Percentiles rank a stretch among this genome's conserved stretches.
Conservation (phyloP, 2,888 invertebrate genomes). For the Auanema freiburgensis region DNA sequence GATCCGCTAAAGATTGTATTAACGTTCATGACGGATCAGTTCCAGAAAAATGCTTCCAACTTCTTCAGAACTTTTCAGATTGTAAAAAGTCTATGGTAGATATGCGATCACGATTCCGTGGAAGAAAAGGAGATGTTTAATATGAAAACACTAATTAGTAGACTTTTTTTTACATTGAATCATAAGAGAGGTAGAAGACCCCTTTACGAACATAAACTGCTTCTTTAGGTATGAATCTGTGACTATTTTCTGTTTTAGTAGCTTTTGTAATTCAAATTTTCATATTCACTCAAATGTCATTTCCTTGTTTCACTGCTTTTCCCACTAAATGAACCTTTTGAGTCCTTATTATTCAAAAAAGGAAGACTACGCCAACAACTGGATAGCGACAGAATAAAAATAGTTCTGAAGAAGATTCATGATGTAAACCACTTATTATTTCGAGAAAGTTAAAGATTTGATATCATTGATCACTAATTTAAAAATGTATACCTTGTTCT, state of each 20-base stretch:
- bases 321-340: slow-evolving; percentile 21
- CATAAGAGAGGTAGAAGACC: too few species aligned
- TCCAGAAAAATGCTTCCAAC: slow-evolving; percentile 53
- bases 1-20: slow-evolving; percentile 59
- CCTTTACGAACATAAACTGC: too few species aligned
- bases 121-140: slow-evolving; percentile 20
- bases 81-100: slow-evolving; percentile 55
- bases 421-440: too few species aligned
- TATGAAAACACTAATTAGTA: neutral
- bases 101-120: slow-evolving; percentile 23
- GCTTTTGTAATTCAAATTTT: slow-evolving; percentile 9
- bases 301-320: slow-evolving; percentile 26
- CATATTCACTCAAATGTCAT: slow-evolving; percentile 23
- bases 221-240: too few species aligned
- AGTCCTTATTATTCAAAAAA: slow-evolving; percentile 23
- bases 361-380: neutral
- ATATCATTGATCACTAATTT: too few species aligned
- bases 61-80: slow-evolving; percentile 55
- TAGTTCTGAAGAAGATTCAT: too few species aligned
- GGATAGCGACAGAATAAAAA: too few species aligned
- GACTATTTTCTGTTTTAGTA: too few species aligned
- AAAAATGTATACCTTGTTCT: too few species aligned
- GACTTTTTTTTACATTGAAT: neutral
- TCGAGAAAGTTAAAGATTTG: too few species aligned
- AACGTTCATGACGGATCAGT: slow-evolving; percentile 55